Base-by-base conservation (phyloP, 1,140 invertebrate species). In the Bombus superbus region DNA sequence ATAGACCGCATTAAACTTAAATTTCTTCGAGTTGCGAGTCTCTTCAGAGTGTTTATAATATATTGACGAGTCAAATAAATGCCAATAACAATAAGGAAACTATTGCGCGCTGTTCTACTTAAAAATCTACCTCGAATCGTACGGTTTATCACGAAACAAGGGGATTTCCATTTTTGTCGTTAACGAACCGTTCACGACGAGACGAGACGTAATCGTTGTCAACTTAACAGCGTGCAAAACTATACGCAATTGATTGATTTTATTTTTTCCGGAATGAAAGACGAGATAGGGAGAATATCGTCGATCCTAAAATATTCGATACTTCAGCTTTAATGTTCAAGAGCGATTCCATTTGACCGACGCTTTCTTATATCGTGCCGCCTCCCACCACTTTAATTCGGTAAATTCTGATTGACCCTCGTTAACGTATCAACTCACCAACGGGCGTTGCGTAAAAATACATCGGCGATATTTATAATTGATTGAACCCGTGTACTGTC, bases 331-430 rank as follows among this genome's bases (percentile, higher is more conserved):
- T 44, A 72, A 59, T 59, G 15, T 81, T 38, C 35, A 44, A 38
- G 25, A 69, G 10, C 3, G 18, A 71, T 38, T 42, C 47, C 10
- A n/a, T n/a, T 25, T 38, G 28, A 59, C 15, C 44, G 66, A 72
- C 11, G 18, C 47, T 40, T 59, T 59, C 28, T 13, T 59, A 40
- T 59, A 64, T 25, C 40, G 18, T 10, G 11, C 10, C 28, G 28
- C 22, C 8, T 3, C 28, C 68, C 13, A 8, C 47, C 10, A n/a
- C 4, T 81, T 38, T 72, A 81, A 81, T 81, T 59, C 35, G 38
- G 40, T 72, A 47, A 72, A 72, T 59, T 71, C 79, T 42, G 72
- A 22, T 81, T 81, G 79, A 81, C 18, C 28, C 47, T 81, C 35
- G 35, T 81, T 57, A 53, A 22, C 25, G 66, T 47, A 35, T 80